A percentile compares a stretch with the other conserved stretches of the same genome.
phyloP scores from a whole-genome alignment of 2,113 vertebrate species.

The Rynchops niger region DNA sequence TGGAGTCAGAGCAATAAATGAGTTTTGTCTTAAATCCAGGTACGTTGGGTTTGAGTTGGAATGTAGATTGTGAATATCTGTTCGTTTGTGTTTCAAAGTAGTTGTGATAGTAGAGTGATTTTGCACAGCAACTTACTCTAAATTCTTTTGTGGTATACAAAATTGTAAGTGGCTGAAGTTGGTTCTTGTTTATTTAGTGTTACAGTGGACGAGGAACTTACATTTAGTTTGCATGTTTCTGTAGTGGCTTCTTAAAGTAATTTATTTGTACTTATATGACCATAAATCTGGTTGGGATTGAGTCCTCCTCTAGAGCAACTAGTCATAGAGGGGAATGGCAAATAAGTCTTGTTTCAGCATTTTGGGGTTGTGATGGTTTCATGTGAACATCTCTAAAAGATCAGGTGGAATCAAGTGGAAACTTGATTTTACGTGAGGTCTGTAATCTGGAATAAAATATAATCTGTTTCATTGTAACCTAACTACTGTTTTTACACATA shows the following conservation, averaged over 20 bases:
- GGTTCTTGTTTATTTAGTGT: neutral
- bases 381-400: neutral
- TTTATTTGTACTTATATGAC: neutral
- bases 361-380: neutral
- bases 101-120: neutral
- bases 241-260: neutral
- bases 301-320: neutral
- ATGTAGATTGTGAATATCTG: neutral
- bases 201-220: neutral
- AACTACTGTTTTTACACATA: neutral
- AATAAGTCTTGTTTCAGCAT: neutral
- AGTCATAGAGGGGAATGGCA: neutral
- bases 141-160: neutral
- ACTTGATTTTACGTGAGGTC: rapidly evolving
- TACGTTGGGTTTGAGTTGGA: slow-evolving; percentile 55
- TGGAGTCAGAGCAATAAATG: slow-evolving; percentile 96
- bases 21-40: slow-evolving; percentile 98
- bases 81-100: neutral
- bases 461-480: neutral
- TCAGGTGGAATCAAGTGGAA: too few species aligned
- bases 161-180: neutral
- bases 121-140: neutral
- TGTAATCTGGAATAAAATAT: neutral
- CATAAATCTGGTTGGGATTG: rapidly evolving
- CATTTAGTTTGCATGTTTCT: neutral